These are phyloP conservation scores for Meloidogyne floridensis DNA, from an alignment of 1,140 invertebrate genomes.

Conservation along the genomic window DNA sequence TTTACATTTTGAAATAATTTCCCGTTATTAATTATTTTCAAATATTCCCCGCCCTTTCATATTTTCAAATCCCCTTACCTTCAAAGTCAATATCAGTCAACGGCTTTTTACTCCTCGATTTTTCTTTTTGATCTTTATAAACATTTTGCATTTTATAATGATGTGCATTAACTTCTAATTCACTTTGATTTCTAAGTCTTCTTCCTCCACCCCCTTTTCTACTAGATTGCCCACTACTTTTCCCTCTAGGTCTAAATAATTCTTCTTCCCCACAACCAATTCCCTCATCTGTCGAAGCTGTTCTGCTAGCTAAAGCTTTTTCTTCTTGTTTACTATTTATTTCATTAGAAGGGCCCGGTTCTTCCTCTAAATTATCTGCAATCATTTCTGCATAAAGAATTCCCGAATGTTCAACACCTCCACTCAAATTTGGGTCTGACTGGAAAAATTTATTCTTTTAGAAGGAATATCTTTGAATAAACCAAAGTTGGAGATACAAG, in stretches of 20 bases:
- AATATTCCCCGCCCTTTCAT: too few relatives aligned
- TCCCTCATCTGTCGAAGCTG: neutral
- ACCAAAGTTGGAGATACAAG: conserved; percentile 4
- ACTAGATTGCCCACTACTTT: neutral
- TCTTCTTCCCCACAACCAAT: too few relatives aligned
- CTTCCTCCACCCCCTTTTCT: conserved; percentile 28
- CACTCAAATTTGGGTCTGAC: conserved; percentile 24
- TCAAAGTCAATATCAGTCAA: conserved; percentile 59
- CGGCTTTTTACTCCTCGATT: conserved; percentile 31
- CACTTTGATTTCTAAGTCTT: conserved; percentile 48
- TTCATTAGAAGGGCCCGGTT: neutral
- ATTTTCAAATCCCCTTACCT: conserved; percentile 22
- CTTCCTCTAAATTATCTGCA: neutral
- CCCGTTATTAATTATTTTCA: neutral
- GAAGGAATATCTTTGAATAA: neutral
- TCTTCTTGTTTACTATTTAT: neutral
- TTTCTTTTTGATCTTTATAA: conserved; percentile 44
- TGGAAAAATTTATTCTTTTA: neutral
- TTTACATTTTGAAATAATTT: too few relatives aligned
- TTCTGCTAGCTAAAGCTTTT: neutral
- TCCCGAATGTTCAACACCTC: neutral
- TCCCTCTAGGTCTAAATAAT: neutral
- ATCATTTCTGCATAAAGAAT: neutral
- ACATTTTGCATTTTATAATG: conserved; percentile 49
- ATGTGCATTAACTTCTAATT: conserved; percentile 52